phyloP scores from a whole-genome alignment of 1,140 invertebrate genomes.

The Papilio aristodemus region DNA sequence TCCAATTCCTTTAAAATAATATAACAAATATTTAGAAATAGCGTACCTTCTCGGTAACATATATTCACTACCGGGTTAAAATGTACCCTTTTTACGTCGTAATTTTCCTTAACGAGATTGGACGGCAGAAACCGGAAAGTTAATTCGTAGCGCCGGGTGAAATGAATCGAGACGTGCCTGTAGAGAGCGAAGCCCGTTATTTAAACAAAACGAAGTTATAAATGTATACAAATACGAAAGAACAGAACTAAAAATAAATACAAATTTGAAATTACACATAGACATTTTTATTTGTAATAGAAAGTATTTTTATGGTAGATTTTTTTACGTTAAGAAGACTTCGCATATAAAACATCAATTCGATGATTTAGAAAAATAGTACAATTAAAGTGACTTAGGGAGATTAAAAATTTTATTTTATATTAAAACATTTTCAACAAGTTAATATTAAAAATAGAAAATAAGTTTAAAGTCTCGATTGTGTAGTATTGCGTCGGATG shows the following conservation, averaged over 20 bases:
- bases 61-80: conserved; percentile 16
- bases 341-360: no score
- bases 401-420: no score
- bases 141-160: conserved; percentile 21
- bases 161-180: conserved; percentile 4
- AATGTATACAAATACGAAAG: conserved; percentile 17
- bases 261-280: background rate
- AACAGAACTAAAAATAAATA: background rate
- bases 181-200: conserved; percentile 14
- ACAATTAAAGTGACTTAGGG: no score
- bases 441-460: background rate
- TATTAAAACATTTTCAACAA: background rate
- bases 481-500: background rate
- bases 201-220: conserved; percentile 13
- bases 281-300: background rate
- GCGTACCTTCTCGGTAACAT: conserved; percentile 4
- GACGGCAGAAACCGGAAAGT: conserved; percentile 22
- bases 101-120: conserved; percentile 22
- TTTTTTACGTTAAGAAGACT: no score
- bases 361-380: no score
- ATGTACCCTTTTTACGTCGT: conserved; percentile 23
- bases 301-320: no score
- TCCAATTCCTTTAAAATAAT: background rate
- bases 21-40: background rate
- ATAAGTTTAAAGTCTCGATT: background rate